Evolutionary conservation across 2,888 invertebrate genomes (phyloP), one percentile per base, ranked within the genome.

Genomic region (Eugnorisma glareosa): DNA sequence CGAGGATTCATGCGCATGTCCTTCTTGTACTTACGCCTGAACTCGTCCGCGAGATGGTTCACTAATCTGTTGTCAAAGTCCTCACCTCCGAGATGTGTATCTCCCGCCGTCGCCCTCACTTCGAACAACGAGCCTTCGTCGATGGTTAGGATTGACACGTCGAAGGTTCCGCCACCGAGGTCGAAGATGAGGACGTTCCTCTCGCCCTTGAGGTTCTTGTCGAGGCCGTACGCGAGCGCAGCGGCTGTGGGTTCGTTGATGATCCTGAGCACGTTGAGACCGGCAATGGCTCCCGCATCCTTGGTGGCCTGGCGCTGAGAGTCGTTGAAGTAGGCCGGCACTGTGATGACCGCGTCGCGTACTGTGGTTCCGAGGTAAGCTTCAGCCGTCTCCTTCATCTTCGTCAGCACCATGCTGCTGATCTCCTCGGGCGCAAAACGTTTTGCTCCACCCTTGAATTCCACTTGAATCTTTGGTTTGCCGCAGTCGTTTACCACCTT

Each of bases 201-300:
- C 91, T 98, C 98, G 31, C 98, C 98, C 91, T 97, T 97, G 35
- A 98, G 95, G 91, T 98, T 98, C 92, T 98, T 98, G 91, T 98
- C 98, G 75, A 98, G 95, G 21, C 99, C 99, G 91, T 99, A 98
- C 35, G 98, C 98, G 85, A 99, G 95, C 40, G 98, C 98, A 35
- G 98, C 98, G 7, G 98, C 98, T 3, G 99, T 99, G 6, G 99
- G 99, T 92, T 99, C 99, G 93, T 99, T 99, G 91, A 99, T 98
- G 91, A 99, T 99, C 84, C 99, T 97, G 75, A 99, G 96, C 1
- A 99, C 98, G 94, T 99, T 99, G 67, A 99, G 93, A 0, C 99
- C 99, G 59, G 99, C 98, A 91, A 98, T 98, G 71, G 97, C 97
- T 2, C 99, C 99, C 64, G 99, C 99, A 95, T 99, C 99, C 93